Percentiles rank a stretch among this genome's conserved stretches.
phyloP scores from a whole-genome alignment of 2,888 invertebrate species.

The Aradus depressus region DNA sequence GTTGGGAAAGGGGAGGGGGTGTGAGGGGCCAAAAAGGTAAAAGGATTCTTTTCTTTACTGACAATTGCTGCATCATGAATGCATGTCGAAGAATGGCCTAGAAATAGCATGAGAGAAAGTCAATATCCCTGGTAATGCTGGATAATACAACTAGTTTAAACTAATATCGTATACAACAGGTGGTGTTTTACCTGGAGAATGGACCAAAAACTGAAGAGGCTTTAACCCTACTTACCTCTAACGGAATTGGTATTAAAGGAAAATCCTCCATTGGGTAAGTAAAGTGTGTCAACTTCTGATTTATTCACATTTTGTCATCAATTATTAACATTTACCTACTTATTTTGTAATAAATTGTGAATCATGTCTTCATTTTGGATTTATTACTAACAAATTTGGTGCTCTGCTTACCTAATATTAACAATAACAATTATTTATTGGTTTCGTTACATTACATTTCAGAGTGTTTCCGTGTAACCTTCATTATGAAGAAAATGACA shows the following conservation, averaged over 20 bases:
- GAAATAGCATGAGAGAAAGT: no score
- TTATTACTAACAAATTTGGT: neutral
- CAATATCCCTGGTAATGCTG: neutral
- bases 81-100: no score
- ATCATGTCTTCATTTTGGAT: neutral
- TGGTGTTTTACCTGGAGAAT: slow-evolving; percentile 49
- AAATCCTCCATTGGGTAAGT: slow-evolving; percentile 42
- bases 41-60: no score
- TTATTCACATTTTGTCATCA: neutral
- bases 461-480: slow-evolving; percentile 54
- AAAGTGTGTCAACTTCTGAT: slow-evolving; percentile 6
- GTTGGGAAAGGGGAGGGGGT: no score
- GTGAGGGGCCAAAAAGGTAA: no score
- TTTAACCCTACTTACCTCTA: slow-evolving; percentile 45
- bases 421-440: neutral
- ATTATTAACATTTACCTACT: neutral
- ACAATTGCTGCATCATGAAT: no score
- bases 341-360: neutral
- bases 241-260: slow-evolving; percentile 49
- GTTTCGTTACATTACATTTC: slow-evolving; percentile 15
- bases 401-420: neutral
- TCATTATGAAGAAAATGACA: slow-evolving; percentile 41
- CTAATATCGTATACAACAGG: slow-evolving; percentile 35
- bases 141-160: neutral
- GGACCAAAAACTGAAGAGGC: slow-evolving; percentile 48